Evolutionary conservation across 2,113 vertebrate genomes (phyloP), one percentile per base, ranked within the genome.

Genomic region (Emydocephalus ijimae): DNA sequence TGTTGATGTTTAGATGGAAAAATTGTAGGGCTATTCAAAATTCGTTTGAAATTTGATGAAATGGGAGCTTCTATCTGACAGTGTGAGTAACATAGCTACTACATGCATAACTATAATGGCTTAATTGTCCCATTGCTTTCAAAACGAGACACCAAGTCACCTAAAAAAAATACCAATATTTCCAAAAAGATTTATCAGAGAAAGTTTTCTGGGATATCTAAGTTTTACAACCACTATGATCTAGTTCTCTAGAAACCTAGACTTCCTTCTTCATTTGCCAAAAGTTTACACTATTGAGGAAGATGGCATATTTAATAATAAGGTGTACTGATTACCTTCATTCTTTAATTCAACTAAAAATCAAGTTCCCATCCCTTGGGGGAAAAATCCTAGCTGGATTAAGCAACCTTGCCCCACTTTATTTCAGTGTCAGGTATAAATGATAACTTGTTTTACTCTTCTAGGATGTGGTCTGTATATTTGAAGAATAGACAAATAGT

Each of bases 181-280:
- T 96, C 94, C 88, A 95, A 95, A 87, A 88, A 45, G 74, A 59
- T 93, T 96, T 95, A 93, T 96, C 92, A 90, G 88, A 91, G 95
- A 88, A 10, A 95, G 64, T 90, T 91, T 91, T 88, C 59, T 54
- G 52, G 29, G n/a, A 45, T 61, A 0, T 0, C 56, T 92, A 57
- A 89, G 90, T 95, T 92, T 97, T 97, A 95, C 95, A 94, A 96
- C 91, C 93, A 89, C 93, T 43, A 91, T 93, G 93, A 91, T 91
- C 87, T 90, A 95, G 93, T 48, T 94, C 93, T 89, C 93, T 94
- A 92, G 87, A 90, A 85, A 85, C 21, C 0, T 21, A 88, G 89
- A 94, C 6, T 85, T 6, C 34, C 39, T 52, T 21, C 50, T 39
- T 48, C 54, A 4, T 88, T 0, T 92, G 93, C 69, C 56, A 21